Percentiles rank a stretch among this genome's conserved stretches.
Evolutionary conservation across 2,888 invertebrate genomes (phyloP).

Genomic region (Ormyrus rosae): DNA sequence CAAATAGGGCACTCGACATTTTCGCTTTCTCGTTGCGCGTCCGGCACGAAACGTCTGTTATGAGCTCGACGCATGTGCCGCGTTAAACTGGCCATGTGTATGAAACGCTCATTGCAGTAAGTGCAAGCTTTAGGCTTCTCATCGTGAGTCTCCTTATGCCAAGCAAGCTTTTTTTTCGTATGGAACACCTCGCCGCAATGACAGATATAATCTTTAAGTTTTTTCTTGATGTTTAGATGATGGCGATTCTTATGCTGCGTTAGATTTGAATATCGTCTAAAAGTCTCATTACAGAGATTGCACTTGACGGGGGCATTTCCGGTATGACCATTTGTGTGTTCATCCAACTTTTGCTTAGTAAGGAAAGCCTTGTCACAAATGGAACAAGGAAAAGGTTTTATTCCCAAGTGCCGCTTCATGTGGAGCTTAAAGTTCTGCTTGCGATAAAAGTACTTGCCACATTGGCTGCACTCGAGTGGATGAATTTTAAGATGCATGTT

Average conservation of each 20-base stretch:
- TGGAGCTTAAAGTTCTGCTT: conserved; percentile 87
- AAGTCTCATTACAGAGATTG: conserved; percentile 86
- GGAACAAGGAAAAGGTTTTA: conserved; percentile 85
- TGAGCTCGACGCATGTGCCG: conserved; percentile 89
- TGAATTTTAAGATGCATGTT: conserved; percentile 87
- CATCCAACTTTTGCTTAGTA: conserved; percentile 87
- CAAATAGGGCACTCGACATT: conserved; percentile 89
- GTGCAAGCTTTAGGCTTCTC: conserved; percentile 88
- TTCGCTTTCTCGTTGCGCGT: conserved; percentile 79
- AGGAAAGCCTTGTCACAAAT: conserved; percentile 89
- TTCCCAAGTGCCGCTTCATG: conserved; percentile 87
- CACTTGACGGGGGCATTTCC: conserved; percentile 89
- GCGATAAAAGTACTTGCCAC: conserved; percentile 87
- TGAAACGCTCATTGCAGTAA: conserved; percentile 91
- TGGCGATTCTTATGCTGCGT: conserved; percentile 89
- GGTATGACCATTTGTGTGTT: conserved; percentile 90
- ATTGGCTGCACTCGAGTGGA: conserved; percentile 88
- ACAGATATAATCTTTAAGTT: conserved; percentile 85
- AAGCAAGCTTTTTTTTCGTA: conserved; percentile 88
- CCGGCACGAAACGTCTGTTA: conserved; percentile 85
- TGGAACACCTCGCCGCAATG: conserved; percentile 89
- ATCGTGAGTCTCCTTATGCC: conserved; percentile 92
- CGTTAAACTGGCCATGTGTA: conserved; percentile 89
- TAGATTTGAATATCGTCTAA: conserved; percentile 89
- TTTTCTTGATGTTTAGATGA: conserved; percentile 85